Evolutionary conservation across 2,888 invertebrate species (phyloP).

Genomic region (Julus scandinavius): DNA sequence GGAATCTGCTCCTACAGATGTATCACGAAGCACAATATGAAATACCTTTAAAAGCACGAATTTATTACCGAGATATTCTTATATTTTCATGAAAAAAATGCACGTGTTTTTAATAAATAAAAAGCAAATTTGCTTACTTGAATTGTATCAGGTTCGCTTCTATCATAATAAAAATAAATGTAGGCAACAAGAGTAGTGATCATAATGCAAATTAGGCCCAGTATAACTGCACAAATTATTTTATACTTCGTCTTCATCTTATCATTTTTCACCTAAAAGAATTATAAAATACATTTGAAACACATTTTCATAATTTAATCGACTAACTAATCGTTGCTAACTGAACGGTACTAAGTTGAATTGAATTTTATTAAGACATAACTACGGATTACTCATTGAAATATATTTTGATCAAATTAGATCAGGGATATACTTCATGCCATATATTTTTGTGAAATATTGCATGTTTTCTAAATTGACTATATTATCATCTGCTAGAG

Average conservation of each 20-base stretch:
- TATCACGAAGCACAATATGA: background rate
- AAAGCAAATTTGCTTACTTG: background rate
- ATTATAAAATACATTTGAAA: background rate
- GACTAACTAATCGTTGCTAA: too few relatives aligned
- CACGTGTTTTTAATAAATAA: background rate
- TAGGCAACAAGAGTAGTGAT: background rate
- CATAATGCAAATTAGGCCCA: background rate
- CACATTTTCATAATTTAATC: too few relatives aligned
- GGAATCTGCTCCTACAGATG: background rate
- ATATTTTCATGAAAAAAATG: background rate
- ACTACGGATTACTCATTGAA: too few relatives aligned
- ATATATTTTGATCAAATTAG: too few relatives aligned
- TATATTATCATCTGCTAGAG: too few relatives aligned
- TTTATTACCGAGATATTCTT: background rate
- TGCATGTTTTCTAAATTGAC: too few relatives aligned
- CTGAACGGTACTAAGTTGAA: too few relatives aligned
- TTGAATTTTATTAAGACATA: too few relatives aligned
- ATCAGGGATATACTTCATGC: too few relatives aligned
- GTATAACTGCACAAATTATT: background rate
- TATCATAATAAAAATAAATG: background rate
- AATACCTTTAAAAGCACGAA: background rate
- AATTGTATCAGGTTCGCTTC: background rate
- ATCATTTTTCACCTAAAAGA: background rate
- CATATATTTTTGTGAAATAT: too few relatives aligned
- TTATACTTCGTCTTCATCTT: background rate